A percentile compares a stretch with the other conserved stretches of the same genome.
Evolutionary conservation across 2,113 vertebrate genomes (phyloP).

Genomic region (Neopipo cinnamomea): DNA sequence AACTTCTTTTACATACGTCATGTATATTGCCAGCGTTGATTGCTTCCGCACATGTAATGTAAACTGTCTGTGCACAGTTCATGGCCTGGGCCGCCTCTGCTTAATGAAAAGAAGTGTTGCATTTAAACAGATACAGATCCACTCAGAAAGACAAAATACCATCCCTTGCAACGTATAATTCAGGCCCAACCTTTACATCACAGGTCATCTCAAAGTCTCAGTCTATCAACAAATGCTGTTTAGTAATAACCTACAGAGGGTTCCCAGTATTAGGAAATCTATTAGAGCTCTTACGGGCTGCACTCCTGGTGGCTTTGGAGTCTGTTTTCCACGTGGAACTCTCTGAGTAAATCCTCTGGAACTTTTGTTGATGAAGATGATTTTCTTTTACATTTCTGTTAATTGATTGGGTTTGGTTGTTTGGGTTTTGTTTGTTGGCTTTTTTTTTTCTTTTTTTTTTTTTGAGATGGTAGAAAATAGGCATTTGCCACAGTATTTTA

Average conservation of each 20-base stretch:
- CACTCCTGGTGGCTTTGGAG: neutral
- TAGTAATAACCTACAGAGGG: conserved; percentile 51
- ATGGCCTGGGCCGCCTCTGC: conserved; percentile 51
- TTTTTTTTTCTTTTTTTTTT: neutral
- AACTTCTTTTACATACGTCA: conserved; percentile 69
- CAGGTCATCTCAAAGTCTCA: conserved; percentile 64
- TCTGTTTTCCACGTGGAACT: neutral
- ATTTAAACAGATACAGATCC: conserved; percentile 69
- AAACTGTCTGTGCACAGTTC: conserved; percentile 66
- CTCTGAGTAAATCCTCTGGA: neutral
- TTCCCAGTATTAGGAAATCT: conserved; percentile 12
- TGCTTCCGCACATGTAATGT: conserved; percentile 71
- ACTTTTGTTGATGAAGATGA: neutral
- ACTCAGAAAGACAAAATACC: conserved; percentile 65
- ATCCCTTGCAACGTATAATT: conserved; percentile 56
- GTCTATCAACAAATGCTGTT: conserved; percentile 32
- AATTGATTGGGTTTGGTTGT: neutral
- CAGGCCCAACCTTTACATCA: conserved; percentile 64
- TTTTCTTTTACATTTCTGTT: neutral
- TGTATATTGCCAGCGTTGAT: conserved; percentile 69
- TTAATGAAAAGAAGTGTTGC: conserved; percentile 69
- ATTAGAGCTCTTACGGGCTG: neutral
- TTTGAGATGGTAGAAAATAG: neutral
- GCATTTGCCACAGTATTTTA: conserved; percentile 1
- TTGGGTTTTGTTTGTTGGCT: too few relatives aligned